Percentiles rank a stretch among this genome's conserved stretches.
Conservation (phyloP, 2,797 vertebrate species). For the Lepilemur ruficaudatus region DNA sequence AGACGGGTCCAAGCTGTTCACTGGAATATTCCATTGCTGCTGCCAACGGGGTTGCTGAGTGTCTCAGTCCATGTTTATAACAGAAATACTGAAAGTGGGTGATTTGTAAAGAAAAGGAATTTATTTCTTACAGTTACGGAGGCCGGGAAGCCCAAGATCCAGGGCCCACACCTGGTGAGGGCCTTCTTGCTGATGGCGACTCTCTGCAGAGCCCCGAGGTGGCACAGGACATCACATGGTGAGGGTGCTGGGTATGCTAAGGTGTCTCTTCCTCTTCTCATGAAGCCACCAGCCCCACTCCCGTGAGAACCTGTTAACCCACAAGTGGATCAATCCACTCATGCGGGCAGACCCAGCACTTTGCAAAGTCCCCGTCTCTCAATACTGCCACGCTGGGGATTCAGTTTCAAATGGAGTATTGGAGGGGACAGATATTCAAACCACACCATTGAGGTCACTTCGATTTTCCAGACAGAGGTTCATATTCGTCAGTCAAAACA, state of each 20-base stretch:
- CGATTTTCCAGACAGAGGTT: not conserved
- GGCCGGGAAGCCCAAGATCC: not conserved
- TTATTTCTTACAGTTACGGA: not conserved
- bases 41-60: accelerated
- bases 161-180: not conserved
- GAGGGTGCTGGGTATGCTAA: not conserved
- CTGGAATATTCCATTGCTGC: not conserved
- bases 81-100: not conserved
- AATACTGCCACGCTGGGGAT: no score
- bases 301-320: not conserved
- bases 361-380: not conserved
- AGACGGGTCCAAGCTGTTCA: accelerated
- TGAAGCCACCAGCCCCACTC: not conserved
- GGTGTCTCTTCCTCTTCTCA: not conserved
- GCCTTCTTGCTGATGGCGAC: not conserved
- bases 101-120: not conserved
- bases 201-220: no score
- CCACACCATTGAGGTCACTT: not conserved
- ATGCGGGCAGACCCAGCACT: not conserved
- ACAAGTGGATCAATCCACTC: not conserved
- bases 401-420: no score
- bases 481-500: not conserved
- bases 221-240: not conserved
- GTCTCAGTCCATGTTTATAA: not conserved
- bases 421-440: no score